Evolutionary conservation across 2,797 vertebrate genomes (phyloP), one percentile per base, ranked within the genome.

Genomic region (Chloroceryle inda): DNA sequence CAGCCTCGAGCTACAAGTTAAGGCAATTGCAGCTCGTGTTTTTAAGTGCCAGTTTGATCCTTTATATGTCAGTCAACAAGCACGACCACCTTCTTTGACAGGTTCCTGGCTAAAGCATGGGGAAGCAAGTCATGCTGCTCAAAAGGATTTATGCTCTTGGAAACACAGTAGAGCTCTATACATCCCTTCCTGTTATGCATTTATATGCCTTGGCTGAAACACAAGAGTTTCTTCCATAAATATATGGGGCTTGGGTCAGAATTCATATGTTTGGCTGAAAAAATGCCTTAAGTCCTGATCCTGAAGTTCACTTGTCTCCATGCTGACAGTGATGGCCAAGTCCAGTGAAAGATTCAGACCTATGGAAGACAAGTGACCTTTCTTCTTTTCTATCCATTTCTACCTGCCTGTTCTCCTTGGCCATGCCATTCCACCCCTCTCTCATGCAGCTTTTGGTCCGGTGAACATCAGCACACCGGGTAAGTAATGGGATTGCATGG

Each of bases 181-280:
- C 52, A 73, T 56, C 50, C 66, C 11, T 76, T 72, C 67, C 53
- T 85, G 12, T 55, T 42, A 62, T 29, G 45, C 26, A 40, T 92
- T 95, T 91, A 68, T 92, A 31, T 64, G 37, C 72, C 50, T 92
- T 95, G 94, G 85, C 66, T 76, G 80, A 88, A 95, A 62, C 33
- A 67, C 44, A 79, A 72, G 37, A 50, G 38, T 90, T 97, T 86
- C 53, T 92, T 92, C 83, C 69, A 22, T 88, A 73, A 81, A 79
- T 62, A 75, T 81, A 11, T 37, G 24, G 15, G 42, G 4, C 4
- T 78, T 88, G 66, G 29, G 45, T 89, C 35, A 86, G 66, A 86
- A 92, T 91, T 81, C 58, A 89, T 11, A 13, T 59, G 20, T n/a
- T 66, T n/a, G 59, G 22, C 15, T 88, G 73, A 58, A 89, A 95